Conservation (phyloP, 2,113 vertebrate genomes). For the Mixornis gularis region DNA sequence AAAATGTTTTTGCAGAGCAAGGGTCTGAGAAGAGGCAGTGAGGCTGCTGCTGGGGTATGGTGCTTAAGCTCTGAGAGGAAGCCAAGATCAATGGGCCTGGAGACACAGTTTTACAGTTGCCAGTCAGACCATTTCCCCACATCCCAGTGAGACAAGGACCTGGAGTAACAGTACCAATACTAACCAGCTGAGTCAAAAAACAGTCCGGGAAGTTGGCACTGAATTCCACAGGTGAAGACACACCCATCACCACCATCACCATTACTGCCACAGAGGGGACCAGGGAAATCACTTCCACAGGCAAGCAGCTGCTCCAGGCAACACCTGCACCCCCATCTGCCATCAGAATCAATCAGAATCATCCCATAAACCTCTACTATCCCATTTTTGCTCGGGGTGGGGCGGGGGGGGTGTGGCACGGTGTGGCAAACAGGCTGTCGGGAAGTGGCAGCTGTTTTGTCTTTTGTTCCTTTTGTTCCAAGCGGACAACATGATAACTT, state of each 20-base stretch:
- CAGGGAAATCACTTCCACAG: neutral
- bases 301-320: neutral
- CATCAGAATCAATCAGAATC: rapidly evolving
- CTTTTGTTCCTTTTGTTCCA: neutral
- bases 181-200: neutral
- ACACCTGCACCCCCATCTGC: rapidly evolving
- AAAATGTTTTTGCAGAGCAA: neutral
- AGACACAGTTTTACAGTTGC: neutral
- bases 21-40: neutral
- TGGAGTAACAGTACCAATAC: neutral
- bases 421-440: neutral
- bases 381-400: neutral
- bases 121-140: rapidly evolving
- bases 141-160: rapidly evolving
- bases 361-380: neutral
- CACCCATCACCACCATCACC: neutral
- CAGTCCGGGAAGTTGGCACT: neutral
- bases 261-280: neutral
- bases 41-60: neutral
- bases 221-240: neutral
- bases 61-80: neutral
- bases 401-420: rapidly evolving
- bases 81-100: neutral
- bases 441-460: neutral
- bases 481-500: neutral